A percentile compares a stretch with the other conserved stretches of the same genome.
Conservation (phyloP, 2,888 invertebrate species). For the Acrobasis repandana region DNA sequence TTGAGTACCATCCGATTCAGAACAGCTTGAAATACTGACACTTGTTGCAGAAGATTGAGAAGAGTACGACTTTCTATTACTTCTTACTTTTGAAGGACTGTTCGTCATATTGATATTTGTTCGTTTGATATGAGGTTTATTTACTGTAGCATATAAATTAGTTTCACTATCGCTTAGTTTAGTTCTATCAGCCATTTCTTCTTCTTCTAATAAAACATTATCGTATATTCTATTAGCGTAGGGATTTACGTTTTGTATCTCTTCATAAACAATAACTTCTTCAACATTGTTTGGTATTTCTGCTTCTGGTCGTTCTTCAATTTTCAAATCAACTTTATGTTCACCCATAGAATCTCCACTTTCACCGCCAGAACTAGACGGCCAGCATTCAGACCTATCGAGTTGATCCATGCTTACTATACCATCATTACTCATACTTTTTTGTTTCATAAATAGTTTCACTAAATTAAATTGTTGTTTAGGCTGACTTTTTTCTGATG, state of each 20-base stretch:
- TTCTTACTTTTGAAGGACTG: constrained; percentile 69
- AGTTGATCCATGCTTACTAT: constrained; percentile 90
- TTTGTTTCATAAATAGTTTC: constrained; percentile 94
- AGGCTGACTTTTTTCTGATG: constrained; percentile 80
- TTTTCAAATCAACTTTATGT: constrained; percentile 58
- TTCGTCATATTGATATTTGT: constrained; percentile 81
- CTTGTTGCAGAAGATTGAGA: constrained; percentile 79
- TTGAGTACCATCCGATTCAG: constrained; percentile 80
- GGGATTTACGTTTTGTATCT: constrained; percentile 58
- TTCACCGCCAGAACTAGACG: constrained; percentile 85
- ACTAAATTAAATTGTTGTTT: constrained; percentile 91
- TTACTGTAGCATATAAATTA: constrained; percentile 75
- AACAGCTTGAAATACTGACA: constrained; percentile 80
- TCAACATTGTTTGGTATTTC: constrained; percentile 82
- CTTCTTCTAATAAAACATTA: constrained; percentile 75
- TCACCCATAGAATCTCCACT: constrained; percentile 83
- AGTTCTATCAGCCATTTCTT: constrained; percentile 68
- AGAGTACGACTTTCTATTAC: constrained; percentile 68
- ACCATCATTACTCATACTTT: constrained; percentile 91
- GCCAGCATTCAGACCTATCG: constrained; percentile 89
- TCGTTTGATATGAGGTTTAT: constrained; percentile 70
- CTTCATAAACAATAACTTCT: constrained; percentile 69
- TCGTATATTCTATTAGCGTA: constrained; percentile 72
- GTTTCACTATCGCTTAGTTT: constrained; percentile 71
- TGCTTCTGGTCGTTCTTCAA: constrained; percentile 69